Evolutionary conservation across 2,113 vertebrate species (phyloP).

Genomic region (Onychostruthus taczanowskii): DNA sequence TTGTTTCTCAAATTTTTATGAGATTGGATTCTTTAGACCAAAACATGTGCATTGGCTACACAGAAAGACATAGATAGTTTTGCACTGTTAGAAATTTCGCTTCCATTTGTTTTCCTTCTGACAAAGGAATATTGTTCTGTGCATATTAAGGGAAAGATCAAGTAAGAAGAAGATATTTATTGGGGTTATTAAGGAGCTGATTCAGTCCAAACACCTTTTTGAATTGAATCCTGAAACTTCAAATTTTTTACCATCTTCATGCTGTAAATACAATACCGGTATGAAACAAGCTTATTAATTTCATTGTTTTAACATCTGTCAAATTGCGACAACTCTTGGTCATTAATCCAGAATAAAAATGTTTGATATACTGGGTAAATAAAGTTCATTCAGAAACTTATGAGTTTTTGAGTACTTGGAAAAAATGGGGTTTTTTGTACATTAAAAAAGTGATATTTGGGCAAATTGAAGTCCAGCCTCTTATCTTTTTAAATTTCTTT

Average conservation of each 20-base stretch:
- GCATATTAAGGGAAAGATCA: neutral
- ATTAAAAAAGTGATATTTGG: neutral
- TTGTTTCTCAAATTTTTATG: neutral
- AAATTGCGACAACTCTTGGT: neutral
- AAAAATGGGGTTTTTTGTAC: neutral
- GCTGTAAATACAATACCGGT: neutral
- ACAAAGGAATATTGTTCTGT: neutral
- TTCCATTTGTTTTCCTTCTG: neutral
- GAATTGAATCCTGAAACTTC: neutral
- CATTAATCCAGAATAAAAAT: neutral
- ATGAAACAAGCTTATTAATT: neutral
- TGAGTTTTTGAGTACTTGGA: neutral
- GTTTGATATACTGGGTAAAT: neutral
- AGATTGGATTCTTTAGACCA: neutral
- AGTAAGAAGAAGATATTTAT: neutral
- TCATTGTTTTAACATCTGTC: neutral
- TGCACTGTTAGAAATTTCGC: neutral
- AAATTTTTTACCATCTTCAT: neutral
- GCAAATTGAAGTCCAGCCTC: accelerated
- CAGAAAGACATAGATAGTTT: neutral
- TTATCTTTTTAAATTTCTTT: neutral
- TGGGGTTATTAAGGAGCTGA: neutral
- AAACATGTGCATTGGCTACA: neutral
- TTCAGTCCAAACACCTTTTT: neutral
- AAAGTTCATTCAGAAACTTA: neutral